Percentiles rank a stretch among this genome's conserved stretches.
Conservation (phyloP, 2,888 invertebrate species). For the Gnatocerus cornutus region DNA sequence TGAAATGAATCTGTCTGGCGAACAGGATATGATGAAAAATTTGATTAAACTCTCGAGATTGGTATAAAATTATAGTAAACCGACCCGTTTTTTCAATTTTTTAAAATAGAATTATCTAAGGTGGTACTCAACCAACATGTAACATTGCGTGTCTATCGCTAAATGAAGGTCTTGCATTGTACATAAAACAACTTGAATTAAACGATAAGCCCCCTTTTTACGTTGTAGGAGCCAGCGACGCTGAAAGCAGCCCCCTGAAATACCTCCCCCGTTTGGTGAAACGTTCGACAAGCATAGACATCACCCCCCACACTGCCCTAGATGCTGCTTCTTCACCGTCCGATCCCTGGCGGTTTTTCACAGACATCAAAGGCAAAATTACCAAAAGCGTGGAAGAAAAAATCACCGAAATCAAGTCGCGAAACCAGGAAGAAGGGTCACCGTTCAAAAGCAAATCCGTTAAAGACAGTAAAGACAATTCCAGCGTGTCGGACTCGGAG, state of each 20-base stretch:
- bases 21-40: no score
- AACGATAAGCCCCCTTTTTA: no score
- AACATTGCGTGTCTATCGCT: no score
- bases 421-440: conserved; percentile 65
- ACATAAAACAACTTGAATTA: no score
- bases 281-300: conserved; percentile 77
- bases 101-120: no score
- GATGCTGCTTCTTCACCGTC: conserved; percentile 72
- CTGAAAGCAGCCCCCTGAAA: conserved; percentile 73
- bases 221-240: conserved; percentile 59
- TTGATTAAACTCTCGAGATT: no score
- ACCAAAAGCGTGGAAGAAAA: conserved; percentile 86
- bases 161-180: no score
- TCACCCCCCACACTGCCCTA: conserved; percentile 59
- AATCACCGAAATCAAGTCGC: conserved; percentile 78
- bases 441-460: conserved; percentile 60
- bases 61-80: no score
- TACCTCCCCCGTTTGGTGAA: conserved; percentile 76
- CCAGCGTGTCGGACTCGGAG: conserved; percentile 80
- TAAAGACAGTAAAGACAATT: conserved; percentile 74
- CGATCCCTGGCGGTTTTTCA: conserved; percentile 83
- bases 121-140: no score
- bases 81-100: no score
- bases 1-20: no score
- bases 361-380: conserved; percentile 82